Percentiles rank a stretch among this genome's conserved stretches.
phyloP scores from a whole-genome alignment of 2,113 vertebrate genomes.

The Scatophagus argus region DNA sequence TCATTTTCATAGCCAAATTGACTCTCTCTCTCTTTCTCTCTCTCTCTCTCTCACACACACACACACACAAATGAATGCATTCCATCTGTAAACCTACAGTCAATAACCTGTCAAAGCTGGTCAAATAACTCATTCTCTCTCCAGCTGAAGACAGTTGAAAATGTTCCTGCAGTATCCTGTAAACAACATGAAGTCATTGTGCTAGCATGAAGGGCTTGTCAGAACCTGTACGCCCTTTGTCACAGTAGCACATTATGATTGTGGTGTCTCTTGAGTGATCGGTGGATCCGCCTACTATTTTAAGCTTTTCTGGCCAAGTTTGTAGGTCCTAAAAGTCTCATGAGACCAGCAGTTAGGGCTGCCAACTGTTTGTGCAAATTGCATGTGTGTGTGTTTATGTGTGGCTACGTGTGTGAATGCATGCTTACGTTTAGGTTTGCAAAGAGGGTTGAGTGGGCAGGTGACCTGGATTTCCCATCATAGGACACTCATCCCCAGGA shows the following conservation, averaged over 20 bases:
- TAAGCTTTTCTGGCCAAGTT: background rate
- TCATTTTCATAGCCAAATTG: constrained; percentile 36
- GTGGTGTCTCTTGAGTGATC: background rate
- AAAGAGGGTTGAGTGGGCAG: constrained; percentile 24
- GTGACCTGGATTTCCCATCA: constrained; percentile 65
- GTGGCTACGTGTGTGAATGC: constrained; percentile 12
- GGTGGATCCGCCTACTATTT: constrained; percentile 4
- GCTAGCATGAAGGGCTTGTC: constrained; percentile 36
- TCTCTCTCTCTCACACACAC: constrained; percentile 49
- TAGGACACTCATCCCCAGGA: constrained; percentile 53
- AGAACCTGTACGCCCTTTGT: constrained; percentile 48
- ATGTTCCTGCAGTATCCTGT: constrained; percentile 4
- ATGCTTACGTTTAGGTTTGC: constrained; percentile 11
- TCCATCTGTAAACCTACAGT: constrained; percentile 11
- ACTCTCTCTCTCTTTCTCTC: constrained; percentile 49
- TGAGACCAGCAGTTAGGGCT: background rate
- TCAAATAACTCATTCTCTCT: constrained; percentile 8
- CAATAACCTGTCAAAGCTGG: constrained; percentile 27
- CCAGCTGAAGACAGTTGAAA: constrained; percentile 21
- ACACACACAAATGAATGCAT: background rate
- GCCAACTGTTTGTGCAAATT: constrained; percentile 3
- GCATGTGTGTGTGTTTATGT: background rate
- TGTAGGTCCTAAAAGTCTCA: constrained; percentile 1
- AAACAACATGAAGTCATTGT: constrained; percentile 34
- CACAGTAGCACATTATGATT: background rate